phyloP scores from a whole-genome alignment of 1,140 invertebrate species.

The Euwallacea similis region DNA sequence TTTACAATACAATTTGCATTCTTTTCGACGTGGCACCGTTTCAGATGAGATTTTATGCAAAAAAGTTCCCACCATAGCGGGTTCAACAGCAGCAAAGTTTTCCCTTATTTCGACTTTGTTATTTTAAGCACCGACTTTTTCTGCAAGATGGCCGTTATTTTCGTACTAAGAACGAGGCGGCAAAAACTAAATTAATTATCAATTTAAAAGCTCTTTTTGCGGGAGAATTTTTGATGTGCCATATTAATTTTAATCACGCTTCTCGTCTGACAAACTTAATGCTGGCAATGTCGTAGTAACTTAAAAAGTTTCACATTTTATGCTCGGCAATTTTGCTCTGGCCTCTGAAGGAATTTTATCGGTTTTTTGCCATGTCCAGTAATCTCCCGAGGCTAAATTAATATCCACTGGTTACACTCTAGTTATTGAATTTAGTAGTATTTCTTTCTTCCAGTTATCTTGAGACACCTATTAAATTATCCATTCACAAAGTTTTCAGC shows the following conservation, averaged over 20 bases:
- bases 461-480: too few relatives aligned
- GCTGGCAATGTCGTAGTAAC: too few relatives aligned
- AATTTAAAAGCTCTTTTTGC: conserved; percentile 19
- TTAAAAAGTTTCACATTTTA: too few relatives aligned
- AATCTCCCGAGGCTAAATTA: too few relatives aligned
- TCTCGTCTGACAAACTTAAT: conserved; percentile 8
- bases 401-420: too few relatives aligned
- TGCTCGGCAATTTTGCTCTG: too few relatives aligned
- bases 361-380: too few relatives aligned
- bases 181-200: conserved; percentile 25
- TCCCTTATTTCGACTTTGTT: conserved; percentile 11
- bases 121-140: conserved; percentile 18
- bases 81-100: neutral
- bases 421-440: too few relatives aligned
- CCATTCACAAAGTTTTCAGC: too few relatives aligned
- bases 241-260: conserved; percentile 23
- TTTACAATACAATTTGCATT: conserved; percentile 8
- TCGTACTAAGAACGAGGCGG: conserved; percentile 4
- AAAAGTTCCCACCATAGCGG: neutral
- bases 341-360: too few relatives aligned
- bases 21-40: conserved; percentile 1
- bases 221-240: conserved; percentile 4
- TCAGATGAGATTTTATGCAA: conserved; percentile 3
- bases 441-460: too few relatives aligned
- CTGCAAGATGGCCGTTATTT: conserved; percentile 16